These are phyloP conservation scores for Melanerpes formicivorus DNA, from an alignment of 2,113 vertebrate genomes.

Conservation along the genomic window DNA sequence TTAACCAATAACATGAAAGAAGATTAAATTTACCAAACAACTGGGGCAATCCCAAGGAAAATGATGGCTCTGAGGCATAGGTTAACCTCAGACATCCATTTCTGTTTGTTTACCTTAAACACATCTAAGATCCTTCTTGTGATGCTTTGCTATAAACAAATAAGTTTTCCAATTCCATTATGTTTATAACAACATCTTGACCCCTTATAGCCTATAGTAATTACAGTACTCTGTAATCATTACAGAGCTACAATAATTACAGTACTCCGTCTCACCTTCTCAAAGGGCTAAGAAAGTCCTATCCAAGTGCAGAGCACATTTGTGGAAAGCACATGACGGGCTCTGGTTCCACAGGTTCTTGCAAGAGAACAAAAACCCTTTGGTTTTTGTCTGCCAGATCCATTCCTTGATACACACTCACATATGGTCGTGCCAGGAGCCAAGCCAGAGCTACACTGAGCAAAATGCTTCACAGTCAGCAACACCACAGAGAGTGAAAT, in stretches of 20 bases:
- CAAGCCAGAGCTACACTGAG: neutral
- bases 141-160: conserved; percentile 22
- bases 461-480: neutral
- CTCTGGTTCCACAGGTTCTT: neutral
- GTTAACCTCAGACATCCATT: neutral
- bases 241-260: neutral
- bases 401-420: neutral
- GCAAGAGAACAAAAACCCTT: accelerated
- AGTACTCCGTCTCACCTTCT: neutral
- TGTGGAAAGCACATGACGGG: neutral
- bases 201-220: neutral
- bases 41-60: neutral
- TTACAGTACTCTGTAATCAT: neutral
- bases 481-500: neutral
- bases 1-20: conserved; percentile 45
- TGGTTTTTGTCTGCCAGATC: neutral
- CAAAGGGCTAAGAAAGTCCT: neutral
- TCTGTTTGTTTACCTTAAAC: conserved; percentile 35
- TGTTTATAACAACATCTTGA: conserved; percentile 18
- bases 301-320: neutral
- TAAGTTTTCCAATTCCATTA: neutral
- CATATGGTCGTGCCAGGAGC: neutral
- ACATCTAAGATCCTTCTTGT: conserved; percentile 1
- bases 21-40: conserved; percentile 57
- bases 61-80: neutral